Conservation (phyloP, 2,113 vertebrate species). For the Ovis canadensis region DNA sequence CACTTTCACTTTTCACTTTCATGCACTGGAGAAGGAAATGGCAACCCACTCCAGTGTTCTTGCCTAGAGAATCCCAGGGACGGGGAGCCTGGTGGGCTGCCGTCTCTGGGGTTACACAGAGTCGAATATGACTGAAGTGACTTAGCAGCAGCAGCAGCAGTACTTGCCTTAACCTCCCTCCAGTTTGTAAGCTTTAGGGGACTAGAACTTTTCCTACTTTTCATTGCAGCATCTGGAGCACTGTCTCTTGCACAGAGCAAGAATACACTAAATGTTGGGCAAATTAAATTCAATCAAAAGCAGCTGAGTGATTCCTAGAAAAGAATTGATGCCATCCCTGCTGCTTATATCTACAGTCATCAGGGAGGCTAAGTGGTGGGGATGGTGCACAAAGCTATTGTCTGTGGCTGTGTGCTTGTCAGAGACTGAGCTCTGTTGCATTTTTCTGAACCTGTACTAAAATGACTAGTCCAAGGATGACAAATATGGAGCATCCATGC, state of each 20-base stretch:
- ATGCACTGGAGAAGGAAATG: too few species aligned
- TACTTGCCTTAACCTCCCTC: background rate
- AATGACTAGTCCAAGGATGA: background rate
- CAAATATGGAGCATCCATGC: background rate
- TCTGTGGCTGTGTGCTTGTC: background rate
- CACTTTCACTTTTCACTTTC: too few species aligned
- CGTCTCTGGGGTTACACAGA: too few species aligned
- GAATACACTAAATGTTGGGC: background rate
- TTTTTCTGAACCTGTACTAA: background rate
- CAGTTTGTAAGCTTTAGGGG: background rate
- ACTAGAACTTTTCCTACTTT: background rate
- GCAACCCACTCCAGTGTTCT: too few species aligned
- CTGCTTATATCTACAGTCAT: background rate
- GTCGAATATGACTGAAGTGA: too few species aligned
- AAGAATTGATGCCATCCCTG: background rate
- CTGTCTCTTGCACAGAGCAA: background rate
- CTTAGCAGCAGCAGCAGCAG: too few species aligned
- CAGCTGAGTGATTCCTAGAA: background rate
- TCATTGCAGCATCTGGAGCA: background rate
- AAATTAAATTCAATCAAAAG: background rate
- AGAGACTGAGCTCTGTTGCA: background rate
- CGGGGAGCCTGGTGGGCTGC: too few species aligned
- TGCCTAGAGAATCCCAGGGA: too few species aligned
- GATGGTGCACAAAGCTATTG: background rate
- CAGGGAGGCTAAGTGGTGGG: background rate